These are phyloP conservation scores for Aurelia aurita DNA, from an alignment of 30 jellyfish, hydroid and myxozoan genomes.

Conservation along the genomic window DNA sequence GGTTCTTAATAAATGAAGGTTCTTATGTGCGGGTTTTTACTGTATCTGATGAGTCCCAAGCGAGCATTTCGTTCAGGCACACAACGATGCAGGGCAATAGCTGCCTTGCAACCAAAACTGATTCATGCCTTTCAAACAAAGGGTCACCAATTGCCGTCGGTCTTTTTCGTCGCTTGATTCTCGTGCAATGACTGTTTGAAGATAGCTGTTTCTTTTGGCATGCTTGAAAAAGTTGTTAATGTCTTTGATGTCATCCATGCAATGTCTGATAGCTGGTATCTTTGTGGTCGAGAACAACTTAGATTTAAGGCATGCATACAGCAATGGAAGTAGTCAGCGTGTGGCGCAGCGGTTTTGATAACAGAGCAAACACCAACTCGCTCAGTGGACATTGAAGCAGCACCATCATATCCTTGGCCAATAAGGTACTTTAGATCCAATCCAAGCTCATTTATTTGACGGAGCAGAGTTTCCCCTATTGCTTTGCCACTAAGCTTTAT, in stretches of 20 bases:
- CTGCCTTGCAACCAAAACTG: slow-evolving; percentile 7
- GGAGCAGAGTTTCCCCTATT: slow-evolving; percentile 15
- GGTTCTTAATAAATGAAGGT: too few species aligned
- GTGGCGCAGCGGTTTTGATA: slow-evolving; percentile 1
- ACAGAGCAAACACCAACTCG: slow-evolving; percentile 4
- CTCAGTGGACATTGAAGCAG: slow-evolving; percentile 5
- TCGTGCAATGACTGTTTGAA: background rate
- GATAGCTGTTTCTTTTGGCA: slow-evolving; percentile 21
- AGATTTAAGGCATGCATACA: slow-evolving; percentile 20
- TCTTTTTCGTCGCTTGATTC: background rate
- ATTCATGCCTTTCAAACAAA: background rate
- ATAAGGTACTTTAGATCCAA: slow-evolving; percentile 15
- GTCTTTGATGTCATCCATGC: slow-evolving; percentile 26
- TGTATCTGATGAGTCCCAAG: background rate
- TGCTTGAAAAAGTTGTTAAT: slow-evolving; percentile 14
- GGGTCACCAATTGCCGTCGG: background rate
- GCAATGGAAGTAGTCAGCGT: slow-evolving; percentile 3
- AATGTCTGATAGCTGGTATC: slow-evolving; percentile 13
- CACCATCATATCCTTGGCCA: slow-evolving; percentile 15
- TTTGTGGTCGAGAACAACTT: slow-evolving; percentile 3
- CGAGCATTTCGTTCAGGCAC: slow-evolving; percentile 11
- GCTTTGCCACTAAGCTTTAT: slow-evolving; percentile 17
- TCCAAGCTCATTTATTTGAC: slow-evolving; percentile 23
- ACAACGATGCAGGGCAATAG: background rate
- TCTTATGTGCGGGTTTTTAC: too few species aligned